Conservation (phyloP, 2,113 vertebrate genomes). For the Nerophis ophidion region DNA sequence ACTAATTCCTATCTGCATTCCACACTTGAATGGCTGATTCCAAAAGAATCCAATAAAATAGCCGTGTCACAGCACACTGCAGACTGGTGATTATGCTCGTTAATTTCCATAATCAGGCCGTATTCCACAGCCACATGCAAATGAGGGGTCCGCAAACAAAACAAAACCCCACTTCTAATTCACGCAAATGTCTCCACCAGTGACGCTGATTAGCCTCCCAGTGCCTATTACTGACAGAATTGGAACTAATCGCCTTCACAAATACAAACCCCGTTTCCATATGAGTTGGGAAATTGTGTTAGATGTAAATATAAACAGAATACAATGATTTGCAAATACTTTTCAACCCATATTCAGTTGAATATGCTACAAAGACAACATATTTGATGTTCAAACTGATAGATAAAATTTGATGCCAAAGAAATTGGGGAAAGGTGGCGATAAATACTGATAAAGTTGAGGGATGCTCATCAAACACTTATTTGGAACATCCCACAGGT, state of each 20-base stretch:
- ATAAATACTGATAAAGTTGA: too few species aligned
- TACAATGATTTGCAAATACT: too few species aligned
- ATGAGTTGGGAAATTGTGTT: too few species aligned
- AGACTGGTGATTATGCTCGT: conserved; percentile 28
- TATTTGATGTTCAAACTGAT: too few species aligned
- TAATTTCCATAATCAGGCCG: conserved; percentile 38
- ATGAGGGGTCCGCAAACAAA: conserved; percentile 15
- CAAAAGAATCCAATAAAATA: conserved; percentile 41
- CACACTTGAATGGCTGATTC: conserved; percentile 46
- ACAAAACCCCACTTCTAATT: conserved; percentile 17
- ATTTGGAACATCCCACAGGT: too few species aligned
- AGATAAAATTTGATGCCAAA: too few species aligned
- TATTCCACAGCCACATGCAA: conserved; percentile 9
- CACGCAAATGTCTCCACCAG: conserved; percentile 18
- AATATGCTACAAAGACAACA: too few species aligned
- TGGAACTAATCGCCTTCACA: conserved; percentile 4
- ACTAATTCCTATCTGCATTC: conserved; percentile 32
- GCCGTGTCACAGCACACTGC: conserved; percentile 32
- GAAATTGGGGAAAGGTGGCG: too few species aligned
- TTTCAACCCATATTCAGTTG: too few species aligned
- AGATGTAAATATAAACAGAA: too few species aligned
- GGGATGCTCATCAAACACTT: too few species aligned
- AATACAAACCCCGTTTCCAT: too few species aligned
- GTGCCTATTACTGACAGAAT: conserved; percentile 28
- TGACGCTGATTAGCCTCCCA: conserved; percentile 28